These are phyloP conservation scores for Polyploca ridens DNA, from an alignment of 2,888 invertebrate species.

Conservation along the genomic window DNA sequence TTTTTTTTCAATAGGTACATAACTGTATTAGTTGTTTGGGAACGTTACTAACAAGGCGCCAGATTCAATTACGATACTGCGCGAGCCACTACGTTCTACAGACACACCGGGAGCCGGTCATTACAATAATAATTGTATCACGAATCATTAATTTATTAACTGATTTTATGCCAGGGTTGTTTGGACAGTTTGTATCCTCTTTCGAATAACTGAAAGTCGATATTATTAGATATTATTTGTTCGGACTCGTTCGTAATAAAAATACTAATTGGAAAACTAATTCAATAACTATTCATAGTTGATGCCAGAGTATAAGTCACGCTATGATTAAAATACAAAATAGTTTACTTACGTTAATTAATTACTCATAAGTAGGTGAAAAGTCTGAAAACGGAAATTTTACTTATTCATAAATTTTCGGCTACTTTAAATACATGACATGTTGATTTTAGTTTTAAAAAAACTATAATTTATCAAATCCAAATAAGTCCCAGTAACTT, in stretches of 20 bases:
- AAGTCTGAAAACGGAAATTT: too few species aligned
- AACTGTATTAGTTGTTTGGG: not conserved
- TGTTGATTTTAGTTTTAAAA: too few species aligned
- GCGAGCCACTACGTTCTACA: constrained; percentile 41
- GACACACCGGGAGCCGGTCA: constrained; percentile 67
- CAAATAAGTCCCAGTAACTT: not conserved
- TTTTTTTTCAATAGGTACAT: not conserved
- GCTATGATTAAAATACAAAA: too few species aligned
- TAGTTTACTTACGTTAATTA: too few species aligned
- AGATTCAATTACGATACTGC: constrained; percentile 80
- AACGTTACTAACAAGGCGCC: constrained; percentile 36
- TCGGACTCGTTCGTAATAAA: too few species aligned
- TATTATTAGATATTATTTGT: too few species aligned
- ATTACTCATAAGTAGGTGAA: too few species aligned
- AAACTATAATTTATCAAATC: not conserved
- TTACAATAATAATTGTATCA: constrained; percentile 79
- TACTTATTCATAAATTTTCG: too few species aligned
- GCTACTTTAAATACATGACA: too few species aligned
- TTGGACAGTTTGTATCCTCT: not conserved
- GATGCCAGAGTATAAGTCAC: too few species aligned
- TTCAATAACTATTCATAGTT: too few species aligned
- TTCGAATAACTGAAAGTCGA: not conserved
- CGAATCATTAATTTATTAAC: constrained; percentile 77
- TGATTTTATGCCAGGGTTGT: constrained; percentile 28
- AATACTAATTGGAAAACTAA: too few species aligned